Conservation (phyloP, 1,140 invertebrate species). For the Semibalanus balanoides region DNA sequence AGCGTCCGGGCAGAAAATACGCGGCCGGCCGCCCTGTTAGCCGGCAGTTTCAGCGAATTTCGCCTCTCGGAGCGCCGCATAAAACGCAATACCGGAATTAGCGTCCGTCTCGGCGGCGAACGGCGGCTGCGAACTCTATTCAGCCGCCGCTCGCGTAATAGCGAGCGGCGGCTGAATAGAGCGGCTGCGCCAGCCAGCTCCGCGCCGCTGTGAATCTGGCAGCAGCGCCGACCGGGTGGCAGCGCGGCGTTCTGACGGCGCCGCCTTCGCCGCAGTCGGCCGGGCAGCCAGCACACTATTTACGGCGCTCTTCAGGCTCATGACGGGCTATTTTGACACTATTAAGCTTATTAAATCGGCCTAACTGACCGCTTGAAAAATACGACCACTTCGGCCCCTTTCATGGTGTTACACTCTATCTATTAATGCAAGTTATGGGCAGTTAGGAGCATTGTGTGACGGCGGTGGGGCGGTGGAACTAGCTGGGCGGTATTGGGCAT, state of each 20-base stretch:
- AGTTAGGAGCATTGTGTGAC: not conserved
- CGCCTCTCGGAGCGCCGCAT: not conserved
- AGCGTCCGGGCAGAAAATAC: not conserved
- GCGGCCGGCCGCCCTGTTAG: not conserved
- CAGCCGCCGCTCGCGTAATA: not conserved
- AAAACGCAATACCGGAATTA: not conserved
- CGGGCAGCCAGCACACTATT: not conserved
- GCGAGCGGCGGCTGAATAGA: too few species aligned
- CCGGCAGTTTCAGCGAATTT: not conserved
- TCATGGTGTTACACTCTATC: conserved; percentile 2
- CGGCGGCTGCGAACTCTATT: not conserved
- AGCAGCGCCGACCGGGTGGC: not conserved
- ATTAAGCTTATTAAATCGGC: not conserved
- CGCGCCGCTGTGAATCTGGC: not conserved
- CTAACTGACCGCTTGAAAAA: not conserved
- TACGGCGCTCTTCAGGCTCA: not conserved
- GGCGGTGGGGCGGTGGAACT: not conserved
- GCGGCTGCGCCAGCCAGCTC: too few species aligned
- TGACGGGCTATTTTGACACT: conserved; percentile 1
- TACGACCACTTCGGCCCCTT: not conserved
- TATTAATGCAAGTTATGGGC: not conserved
- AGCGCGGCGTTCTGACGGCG: not conserved
- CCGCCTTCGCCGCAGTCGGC: not conserved
- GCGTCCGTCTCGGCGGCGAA: not conserved
- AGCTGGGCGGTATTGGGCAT: not conserved